These are phyloP conservation scores for Drosophila formosana DNA, from an alignment of 2,888 invertebrate genomes.

Conservation along the genomic window DNA sequence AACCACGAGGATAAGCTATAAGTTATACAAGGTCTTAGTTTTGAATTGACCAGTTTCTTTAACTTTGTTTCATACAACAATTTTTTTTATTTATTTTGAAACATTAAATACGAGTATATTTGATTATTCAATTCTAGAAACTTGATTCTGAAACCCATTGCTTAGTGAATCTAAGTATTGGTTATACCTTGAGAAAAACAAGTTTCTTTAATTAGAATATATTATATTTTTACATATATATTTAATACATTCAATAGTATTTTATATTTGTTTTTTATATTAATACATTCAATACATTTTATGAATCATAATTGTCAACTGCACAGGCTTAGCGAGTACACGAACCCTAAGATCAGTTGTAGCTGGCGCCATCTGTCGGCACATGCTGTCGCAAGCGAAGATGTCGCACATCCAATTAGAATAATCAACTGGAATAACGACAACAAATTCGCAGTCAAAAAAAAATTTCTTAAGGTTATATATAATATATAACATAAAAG, in stretches of 20 bases:
- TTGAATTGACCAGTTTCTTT: no score
- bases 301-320: neutral
- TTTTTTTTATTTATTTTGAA: no score
- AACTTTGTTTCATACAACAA: no score
- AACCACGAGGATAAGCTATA: no score
- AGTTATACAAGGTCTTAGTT: no score
- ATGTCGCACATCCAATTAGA: neutral
- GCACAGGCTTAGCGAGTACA: conserved; percentile 16
- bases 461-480: neutral
- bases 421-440: neutral
- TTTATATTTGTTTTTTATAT: neutral
- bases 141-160: no score
- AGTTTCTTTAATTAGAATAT: no score
- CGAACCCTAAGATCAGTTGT: conserved; percentile 35
- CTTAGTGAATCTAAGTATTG: no score
- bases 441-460: neutral
- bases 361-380: conserved; percentile 33
- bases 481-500: neutral
- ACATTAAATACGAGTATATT: no score
- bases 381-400: neutral
- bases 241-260: neutral
- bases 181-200: no score
- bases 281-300: neutral
- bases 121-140: no score
- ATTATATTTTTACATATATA: no score